Evolutionary conservation across 2,888 invertebrate genomes (phyloP), one percentile per base, ranked within the genome.

Genomic region (Microdon myrmicae): DNA sequence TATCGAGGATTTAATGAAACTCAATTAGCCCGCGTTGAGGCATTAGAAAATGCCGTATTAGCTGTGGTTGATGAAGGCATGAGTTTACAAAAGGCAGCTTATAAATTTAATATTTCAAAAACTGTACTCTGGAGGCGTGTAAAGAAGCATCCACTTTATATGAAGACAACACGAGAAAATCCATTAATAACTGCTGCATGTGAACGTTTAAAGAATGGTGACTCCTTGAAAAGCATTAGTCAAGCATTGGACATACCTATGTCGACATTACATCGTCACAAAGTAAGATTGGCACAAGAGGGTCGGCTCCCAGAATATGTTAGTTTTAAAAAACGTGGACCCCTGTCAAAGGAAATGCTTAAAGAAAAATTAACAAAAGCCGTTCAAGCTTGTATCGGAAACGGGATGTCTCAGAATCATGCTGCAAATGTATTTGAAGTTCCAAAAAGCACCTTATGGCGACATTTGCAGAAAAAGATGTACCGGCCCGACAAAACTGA

Each of bases 351-450:
- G 43, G 77, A 79, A 37, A 77, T 77, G 53, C 66, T 78, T 7
- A 75, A 75, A 17, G 70, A 75, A 7, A 78, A 79, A 35, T 61
- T 80, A 7, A 70, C 74, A 3, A 77, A 78, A 28, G 79, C 79
- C 0, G 74, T 80, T 4, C 73, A 75, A 31, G 79, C 79, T 10
- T 80, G 80, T 48, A 41, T 74, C 0, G 73, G 71, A 22, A 72
- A 73, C 6, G 80, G 80, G 5, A 79, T 80, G 78, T 79, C 79
- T 0, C 79, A 80, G 37, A 80, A 80, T 58, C 78, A 79, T 70
- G 79, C 80, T 1, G 78, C 80, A 0, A 76, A 75, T 67, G 70
- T 79, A 6, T 80, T 74, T 39, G 76, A 76, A 45, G 78, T 80
- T 45, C 79, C 79, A 16, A 80, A 80, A 55, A 79, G 79, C 35